These are phyloP conservation scores for Noctuana brunneofusca DNA, from an alignment of 2,888 invertebrate genomes.

Conservation along the genomic window DNA sequence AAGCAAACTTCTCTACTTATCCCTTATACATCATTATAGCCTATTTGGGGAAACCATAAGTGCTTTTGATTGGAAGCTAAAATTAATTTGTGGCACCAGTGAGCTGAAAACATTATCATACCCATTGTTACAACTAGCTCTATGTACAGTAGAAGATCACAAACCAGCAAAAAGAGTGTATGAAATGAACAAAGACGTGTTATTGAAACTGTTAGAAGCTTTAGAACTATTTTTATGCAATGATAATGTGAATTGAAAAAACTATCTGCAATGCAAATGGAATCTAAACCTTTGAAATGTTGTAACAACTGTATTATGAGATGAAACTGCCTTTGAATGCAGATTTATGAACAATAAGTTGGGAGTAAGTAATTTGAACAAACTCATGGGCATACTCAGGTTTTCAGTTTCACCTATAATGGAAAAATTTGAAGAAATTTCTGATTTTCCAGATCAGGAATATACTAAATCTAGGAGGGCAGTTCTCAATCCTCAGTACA, in stretches of 20 bases:
- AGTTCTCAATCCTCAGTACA: too few species aligned
- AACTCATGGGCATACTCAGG: too few species aligned
- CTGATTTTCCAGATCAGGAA: too few species aligned
- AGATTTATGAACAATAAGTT: too few species aligned
- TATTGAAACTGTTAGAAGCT: slow-evolving; percentile 8
- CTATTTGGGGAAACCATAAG: slow-evolving; percentile 51
- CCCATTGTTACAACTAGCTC: slow-evolving; percentile 56
- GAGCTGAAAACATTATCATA: slow-evolving; percentile 57
- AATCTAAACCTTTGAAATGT: not conserved
- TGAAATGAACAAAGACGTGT: slow-evolving; percentile 23
- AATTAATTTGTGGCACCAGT: slow-evolving; percentile 61
- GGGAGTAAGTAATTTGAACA: too few species aligned
- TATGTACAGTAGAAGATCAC: slow-evolving; percentile 45
- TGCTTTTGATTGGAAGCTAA: slow-evolving; percentile 60
- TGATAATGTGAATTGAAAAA: not conserved
- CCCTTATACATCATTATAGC: slow-evolving; percentile 51
- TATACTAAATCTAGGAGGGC: too few species aligned
- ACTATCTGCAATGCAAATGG: too few species aligned
- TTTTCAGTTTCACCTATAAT: too few species aligned
- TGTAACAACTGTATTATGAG: too few species aligned
- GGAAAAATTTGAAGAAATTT: too few species aligned
- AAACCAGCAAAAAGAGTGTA: slow-evolving; percentile 10
- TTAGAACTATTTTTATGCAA: slow-evolving; percentile 13
- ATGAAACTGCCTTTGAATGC: not conserved
- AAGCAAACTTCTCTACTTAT: slow-evolving; percentile 47